phyloP scores from a whole-genome alignment of 1,140 invertebrate species.

The Amphibalanus amphitrite region DNA sequence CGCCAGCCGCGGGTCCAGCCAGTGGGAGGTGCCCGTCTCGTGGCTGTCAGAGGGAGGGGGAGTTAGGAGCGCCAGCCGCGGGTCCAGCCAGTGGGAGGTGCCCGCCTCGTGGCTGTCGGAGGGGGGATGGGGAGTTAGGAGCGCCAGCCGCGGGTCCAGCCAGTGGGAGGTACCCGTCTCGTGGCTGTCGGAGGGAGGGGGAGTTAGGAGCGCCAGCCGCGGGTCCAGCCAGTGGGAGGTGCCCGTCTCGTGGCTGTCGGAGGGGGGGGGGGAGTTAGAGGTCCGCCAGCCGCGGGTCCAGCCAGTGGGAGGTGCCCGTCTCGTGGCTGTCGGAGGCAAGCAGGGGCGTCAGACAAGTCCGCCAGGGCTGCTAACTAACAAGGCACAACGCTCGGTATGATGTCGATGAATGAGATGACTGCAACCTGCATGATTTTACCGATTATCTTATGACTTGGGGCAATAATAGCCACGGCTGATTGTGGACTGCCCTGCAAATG shows the following conservation, averaged over 20 bases:
- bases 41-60: conserved; percentile 39
- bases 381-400: too few relatives aligned
- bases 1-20: conserved; percentile 79
- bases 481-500: too few relatives aligned
- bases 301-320: conserved; percentile 85
- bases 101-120: conserved; percentile 64
- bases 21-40: conserved; percentile 83
- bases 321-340: conserved; percentile 46
- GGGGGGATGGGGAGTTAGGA: conserved; percentile 20
- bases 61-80: conserved; percentile 55
- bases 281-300: conserved; percentile 76
- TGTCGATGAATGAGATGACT: too few relatives aligned
- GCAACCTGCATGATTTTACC: too few relatives aligned
- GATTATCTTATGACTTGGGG: too few relatives aligned
- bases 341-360: conserved; percentile 21
- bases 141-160: conserved; percentile 76
- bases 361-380: too few relatives aligned
- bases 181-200: conserved; percentile 52
- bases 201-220: conserved; percentile 60
- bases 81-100: conserved; percentile 90
- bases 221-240: conserved; percentile 93
- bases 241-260: conserved; percentile 64
- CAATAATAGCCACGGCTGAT: too few relatives aligned
- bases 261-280: too few relatives aligned
- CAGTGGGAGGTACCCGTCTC: conserved; percentile 87